Conservation (phyloP, 64 coral and sea anemone genomes). For the Orbicella faveolata region DNA sequence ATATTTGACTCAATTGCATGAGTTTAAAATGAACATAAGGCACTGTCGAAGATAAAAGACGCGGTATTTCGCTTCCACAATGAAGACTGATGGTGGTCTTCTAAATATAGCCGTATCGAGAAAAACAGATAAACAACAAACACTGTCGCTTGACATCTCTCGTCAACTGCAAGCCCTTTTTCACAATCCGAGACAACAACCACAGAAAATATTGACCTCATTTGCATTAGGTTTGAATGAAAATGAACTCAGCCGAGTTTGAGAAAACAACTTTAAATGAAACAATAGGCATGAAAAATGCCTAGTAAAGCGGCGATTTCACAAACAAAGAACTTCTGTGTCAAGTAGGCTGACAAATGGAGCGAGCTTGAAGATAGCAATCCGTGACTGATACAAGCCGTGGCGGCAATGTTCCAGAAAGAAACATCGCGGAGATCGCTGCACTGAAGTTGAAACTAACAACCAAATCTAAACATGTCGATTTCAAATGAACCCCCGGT, state of each 20-base stretch:
- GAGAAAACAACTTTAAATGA: background rate
- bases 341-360: background rate
- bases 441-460: background rate
- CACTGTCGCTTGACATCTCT: constrained; percentile 20
- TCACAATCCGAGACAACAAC: background rate
- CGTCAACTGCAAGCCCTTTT: background rate
- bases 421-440: background rate
- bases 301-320: background rate
- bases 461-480: background rate
- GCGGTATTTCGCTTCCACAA: constrained; percentile 17
- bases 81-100: constrained; percentile 15
- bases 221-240: constrained; percentile 18
- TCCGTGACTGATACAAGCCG: background rate
- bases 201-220: background rate
- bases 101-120: constrained; percentile 41
- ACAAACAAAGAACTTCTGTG: constrained; percentile 32
- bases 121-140: constrained; percentile 40
- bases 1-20: background rate
- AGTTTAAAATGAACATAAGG: background rate
- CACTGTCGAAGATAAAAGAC: background rate
- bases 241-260: background rate
- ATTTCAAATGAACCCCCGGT: background rate
- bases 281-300: background rate
- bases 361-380: background rate
- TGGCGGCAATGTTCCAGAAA: background rate